Percentiles rank a stretch among this genome's conserved stretches.
phyloP scores from a whole-genome alignment of 1,140 invertebrate species.

The Bradynema listronoti region DNA sequence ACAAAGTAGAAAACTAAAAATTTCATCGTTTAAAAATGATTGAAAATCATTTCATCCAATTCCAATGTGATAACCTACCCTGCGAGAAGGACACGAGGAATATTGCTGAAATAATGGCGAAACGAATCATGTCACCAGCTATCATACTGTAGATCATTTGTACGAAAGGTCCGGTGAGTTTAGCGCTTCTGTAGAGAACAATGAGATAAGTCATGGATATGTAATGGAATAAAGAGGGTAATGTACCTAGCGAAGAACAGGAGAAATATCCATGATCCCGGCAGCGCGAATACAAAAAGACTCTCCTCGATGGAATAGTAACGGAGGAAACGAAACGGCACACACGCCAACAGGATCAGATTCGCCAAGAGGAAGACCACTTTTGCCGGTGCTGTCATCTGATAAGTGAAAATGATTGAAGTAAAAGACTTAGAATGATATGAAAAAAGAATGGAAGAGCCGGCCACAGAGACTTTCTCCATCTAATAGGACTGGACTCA shows the following conservation, averaged over 20 bases:
- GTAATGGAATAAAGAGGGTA: conserved; percentile 1
- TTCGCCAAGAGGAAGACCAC: conserved; percentile 86
- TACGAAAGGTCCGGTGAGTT: conserved; percentile 88
- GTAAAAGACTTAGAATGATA: conserved; percentile 10
- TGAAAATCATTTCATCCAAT: conserved; percentile 18
- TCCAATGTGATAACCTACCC: no score
- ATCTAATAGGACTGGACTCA: no score
- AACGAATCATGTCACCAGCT: conserved; percentile 90
- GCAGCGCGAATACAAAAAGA: conserved; percentile 80
- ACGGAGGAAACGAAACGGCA: conserved; percentile 74
- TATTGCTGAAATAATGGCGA: conserved; percentile 88
- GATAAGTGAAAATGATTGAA: conserved; percentile 52
- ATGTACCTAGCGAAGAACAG: conserved; percentile 95
- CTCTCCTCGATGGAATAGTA: conserved; percentile 77
- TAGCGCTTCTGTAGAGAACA: conserved; percentile 70
- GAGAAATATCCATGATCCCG: conserved; percentile 88
- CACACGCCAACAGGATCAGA: conserved; percentile 79
- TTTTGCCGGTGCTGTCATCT: conserved; percentile 87
- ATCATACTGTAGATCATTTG: conserved; percentile 99
- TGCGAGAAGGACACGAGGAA: conserved; percentile 88
- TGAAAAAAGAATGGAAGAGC: conserved; percentile 23
- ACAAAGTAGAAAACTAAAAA: conserved; percentile 81
- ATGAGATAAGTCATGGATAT: conserved; percentile 7
- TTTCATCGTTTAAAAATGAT: conserved; percentile 6
- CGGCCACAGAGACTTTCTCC: no score